Conservation (phyloP, 2,888 invertebrate species). For the Selenia dentaria region DNA sequence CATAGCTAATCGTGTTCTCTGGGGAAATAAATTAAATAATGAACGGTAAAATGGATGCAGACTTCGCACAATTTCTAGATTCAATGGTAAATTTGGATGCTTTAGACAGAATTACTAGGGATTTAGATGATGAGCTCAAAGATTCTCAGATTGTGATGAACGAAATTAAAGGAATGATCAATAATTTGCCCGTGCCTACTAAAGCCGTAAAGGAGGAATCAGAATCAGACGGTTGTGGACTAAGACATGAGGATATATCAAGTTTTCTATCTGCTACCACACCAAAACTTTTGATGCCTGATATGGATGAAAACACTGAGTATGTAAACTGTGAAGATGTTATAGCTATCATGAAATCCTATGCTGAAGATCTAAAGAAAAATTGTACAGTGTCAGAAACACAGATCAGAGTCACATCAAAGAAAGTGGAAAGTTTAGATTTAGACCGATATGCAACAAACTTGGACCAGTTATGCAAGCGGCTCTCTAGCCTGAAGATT, state of each 20-base stretch:
- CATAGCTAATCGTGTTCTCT: too few species aligned
- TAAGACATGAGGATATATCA: slow-evolving; percentile 55
- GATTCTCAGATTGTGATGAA: slow-evolving; percentile 66
- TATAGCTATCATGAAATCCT: slow-evolving; percentile 59
- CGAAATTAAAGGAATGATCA: slow-evolving; percentile 62
- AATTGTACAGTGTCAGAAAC: slow-evolving; percentile 40
- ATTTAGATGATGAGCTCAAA: slow-evolving; percentile 61
- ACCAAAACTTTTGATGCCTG: slow-evolving; percentile 62
- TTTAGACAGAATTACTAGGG: slow-evolving; percentile 64
- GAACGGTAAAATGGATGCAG: slow-evolving; percentile 30
- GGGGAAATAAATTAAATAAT: not conserved
- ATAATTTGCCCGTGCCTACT: slow-evolving; percentile 41
- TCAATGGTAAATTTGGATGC: slow-evolving; percentile 61
- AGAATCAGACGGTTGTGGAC: slow-evolving; percentile 32
- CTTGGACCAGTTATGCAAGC: slow-evolving; percentile 65
- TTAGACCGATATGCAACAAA: slow-evolving; percentile 60
- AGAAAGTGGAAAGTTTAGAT: slow-evolving; percentile 49
- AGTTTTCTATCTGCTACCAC: slow-evolving; percentile 56
- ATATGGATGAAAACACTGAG: slow-evolving; percentile 53
- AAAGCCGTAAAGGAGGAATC: slow-evolving; percentile 25
- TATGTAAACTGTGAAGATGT: slow-evolving; percentile 60
- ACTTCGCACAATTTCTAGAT: slow-evolving; percentile 58
- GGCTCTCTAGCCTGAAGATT: slow-evolving; percentile 58
- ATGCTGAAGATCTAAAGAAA: slow-evolving; percentile 64
- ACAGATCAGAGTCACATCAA: slow-evolving; percentile 12